Evolutionary conservation across 2,113 vertebrate genomes (phyloP).

Genomic region (Alectura lathami): DNA sequence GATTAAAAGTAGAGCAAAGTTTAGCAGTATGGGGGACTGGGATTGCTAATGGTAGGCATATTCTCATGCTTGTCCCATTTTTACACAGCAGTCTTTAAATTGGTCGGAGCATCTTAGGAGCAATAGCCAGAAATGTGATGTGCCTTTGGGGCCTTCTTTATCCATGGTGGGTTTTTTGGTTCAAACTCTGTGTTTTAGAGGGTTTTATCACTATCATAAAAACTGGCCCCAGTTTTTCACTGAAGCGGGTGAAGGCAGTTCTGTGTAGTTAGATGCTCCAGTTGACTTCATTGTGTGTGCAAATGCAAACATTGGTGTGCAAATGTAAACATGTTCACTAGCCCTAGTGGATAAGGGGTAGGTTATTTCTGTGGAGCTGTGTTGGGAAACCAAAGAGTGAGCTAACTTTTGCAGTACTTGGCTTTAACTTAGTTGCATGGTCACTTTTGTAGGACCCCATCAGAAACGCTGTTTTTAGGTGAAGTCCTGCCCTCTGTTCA

Average conservation of each 20-base stretch:
- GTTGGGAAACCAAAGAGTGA: background rate
- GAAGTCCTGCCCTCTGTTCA: background rate
- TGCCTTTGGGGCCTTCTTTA: background rate
- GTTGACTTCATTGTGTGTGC: background rate
- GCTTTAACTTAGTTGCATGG: background rate
- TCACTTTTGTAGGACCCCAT: background rate
- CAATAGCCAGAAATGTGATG: background rate
- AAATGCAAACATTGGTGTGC: too few relatives aligned
- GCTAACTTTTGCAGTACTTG: background rate
- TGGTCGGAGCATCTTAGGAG: background rate
- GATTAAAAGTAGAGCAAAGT: conserved; percentile 44
- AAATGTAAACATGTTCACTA: background rate
- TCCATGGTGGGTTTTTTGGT: background rate
- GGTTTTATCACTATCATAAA: background rate
- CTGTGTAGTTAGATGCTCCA: background rate
- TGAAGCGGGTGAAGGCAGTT: background rate
- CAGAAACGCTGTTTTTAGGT: background rate
- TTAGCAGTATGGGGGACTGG: conserved; percentile 21
- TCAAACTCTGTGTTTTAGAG: background rate
- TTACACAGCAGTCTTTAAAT: background rate
- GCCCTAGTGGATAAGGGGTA: background rate
- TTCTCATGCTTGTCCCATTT: background rate
- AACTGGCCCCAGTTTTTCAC: background rate
- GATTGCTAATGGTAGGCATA: background rate
- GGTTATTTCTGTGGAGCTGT: background rate